Conservation (phyloP, 2,888 invertebrate species). For the Clusia tigrina region DNA sequence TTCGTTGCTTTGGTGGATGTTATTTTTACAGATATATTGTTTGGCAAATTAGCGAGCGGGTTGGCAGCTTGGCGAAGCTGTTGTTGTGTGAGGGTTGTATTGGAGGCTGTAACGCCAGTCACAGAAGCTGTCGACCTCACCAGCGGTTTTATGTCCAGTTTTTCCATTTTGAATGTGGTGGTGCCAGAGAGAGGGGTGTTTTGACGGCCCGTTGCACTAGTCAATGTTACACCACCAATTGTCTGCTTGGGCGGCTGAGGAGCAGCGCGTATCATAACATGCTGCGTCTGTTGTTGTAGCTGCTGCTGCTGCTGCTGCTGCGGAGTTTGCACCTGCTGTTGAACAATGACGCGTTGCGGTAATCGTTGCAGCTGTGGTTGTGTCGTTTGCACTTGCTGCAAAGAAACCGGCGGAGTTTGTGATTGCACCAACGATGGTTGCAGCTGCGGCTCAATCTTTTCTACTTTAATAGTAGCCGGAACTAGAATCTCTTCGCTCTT, state of each 20-base stretch:
- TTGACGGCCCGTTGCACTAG: slow-evolving; percentile 24
- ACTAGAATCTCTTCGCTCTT: slow-evolving; percentile 60
- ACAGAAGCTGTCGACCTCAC: slow-evolving; percentile 38
- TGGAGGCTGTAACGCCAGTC: slow-evolving; percentile 32
- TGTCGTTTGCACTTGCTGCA: slow-evolving; percentile 13
- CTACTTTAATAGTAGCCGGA: slow-evolving; percentile 56
- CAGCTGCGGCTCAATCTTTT: slow-evolving; percentile 51
- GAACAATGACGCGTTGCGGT: slow-evolving; percentile 44
- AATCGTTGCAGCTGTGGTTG: slow-evolving; percentile 22
- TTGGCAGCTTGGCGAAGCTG: slow-evolving; percentile 50
- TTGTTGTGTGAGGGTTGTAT: slow-evolving; percentile 47
- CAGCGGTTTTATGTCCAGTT: slow-evolving; percentile 58
- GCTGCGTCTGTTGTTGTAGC: slow-evolving; percentile 37
- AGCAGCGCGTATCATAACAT: slow-evolving; percentile 46
- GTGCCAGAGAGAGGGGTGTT: slow-evolving; percentile 46
- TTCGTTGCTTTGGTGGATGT: slow-evolving; percentile 57
- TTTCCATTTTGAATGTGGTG: slow-evolving; percentile 59
- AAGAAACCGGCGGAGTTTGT: slow-evolving; percentile 20
- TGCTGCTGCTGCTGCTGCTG: slow-evolving; percentile 39
- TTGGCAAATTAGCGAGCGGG: slow-evolving; percentile 60
- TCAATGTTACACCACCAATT: slow-evolving; percentile 31
- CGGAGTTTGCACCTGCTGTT: slow-evolving; percentile 43
- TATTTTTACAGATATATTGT: slow-evolving; percentile 62
- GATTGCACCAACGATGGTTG: slow-evolving; percentile 24
- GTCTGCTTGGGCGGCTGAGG: slow-evolving; percentile 44